Evolutionary conservation across 2,113 vertebrate species (phyloP).

Genomic region (Trematomus loennbergii): DNA sequence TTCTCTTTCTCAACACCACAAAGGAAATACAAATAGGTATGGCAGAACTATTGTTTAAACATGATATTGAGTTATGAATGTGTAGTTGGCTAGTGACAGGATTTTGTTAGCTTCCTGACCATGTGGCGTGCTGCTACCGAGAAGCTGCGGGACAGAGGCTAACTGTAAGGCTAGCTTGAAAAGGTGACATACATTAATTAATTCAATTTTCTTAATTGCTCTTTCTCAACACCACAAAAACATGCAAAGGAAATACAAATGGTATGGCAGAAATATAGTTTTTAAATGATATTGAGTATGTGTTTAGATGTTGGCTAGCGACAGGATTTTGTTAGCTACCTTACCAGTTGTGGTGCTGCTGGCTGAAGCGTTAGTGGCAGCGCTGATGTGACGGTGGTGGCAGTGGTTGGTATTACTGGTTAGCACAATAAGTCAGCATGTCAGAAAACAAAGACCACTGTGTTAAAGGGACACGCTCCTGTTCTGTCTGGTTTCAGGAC

Average conservation of each 20-base stretch:
- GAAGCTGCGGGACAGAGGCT: too few species aligned
- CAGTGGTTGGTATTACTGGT: slow-evolving; percentile 40
- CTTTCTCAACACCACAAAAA: not conserved
- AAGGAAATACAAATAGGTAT: not conserved
- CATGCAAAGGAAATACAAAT: not conserved
- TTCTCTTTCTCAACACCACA: not conserved
- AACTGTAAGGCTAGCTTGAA: not conserved
- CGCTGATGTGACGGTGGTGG: slow-evolving; percentile 29
- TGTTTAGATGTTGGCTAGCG: not conserved
- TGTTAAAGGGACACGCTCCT: not conserved
- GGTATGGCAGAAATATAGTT: too few species aligned
- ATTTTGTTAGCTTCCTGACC: slow-evolving; percentile 49
- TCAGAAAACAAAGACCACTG: slow-evolving; percentile 36
- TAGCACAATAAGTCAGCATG: slow-evolving; percentile 49
- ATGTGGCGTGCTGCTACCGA: slow-evolving; percentile 25
- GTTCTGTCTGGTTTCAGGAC: not conserved
- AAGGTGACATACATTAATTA: too few species aligned
- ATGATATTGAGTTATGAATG: not conserved
- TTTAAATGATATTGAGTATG: not conserved
- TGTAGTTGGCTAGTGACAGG: not conserved
- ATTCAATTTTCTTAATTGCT: not conserved
- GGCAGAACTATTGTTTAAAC: too few species aligned
- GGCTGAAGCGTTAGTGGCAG: slow-evolving; percentile 41
- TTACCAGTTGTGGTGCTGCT: slow-evolving; percentile 54
- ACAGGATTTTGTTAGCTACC: slow-evolving; percentile 3